These are phyloP conservation scores for Taurulus bubalis DNA, from an alignment of 2,113 vertebrate species.

Conservation along the genomic window DNA sequence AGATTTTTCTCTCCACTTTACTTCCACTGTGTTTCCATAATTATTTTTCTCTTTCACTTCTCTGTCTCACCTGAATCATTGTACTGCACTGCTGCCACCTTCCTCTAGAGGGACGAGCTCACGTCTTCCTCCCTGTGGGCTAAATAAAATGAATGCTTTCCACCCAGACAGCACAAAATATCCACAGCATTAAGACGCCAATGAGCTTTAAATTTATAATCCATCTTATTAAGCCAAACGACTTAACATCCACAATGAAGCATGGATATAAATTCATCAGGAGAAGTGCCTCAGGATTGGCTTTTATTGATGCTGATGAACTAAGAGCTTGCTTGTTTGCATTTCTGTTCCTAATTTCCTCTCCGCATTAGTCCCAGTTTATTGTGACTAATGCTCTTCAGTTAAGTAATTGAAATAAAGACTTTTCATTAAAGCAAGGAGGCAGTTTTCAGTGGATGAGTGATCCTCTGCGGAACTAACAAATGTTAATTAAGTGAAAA, in stretches of 20 bases:
- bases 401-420: conserved; percentile 34
- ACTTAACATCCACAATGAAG: conserved; percentile 41
- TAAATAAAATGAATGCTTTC: conserved; percentile 20
- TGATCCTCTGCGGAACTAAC: neutral
- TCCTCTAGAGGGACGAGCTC: conserved; percentile 12
- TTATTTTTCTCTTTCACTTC: conserved; percentile 21
- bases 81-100: conserved; percentile 46
- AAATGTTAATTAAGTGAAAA: neutral
- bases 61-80: conserved; percentile 49
- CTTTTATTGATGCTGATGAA: conserved; percentile 45
- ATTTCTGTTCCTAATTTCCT: conserved; percentile 40
- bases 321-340: conserved; percentile 35
- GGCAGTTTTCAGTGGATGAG: neutral
- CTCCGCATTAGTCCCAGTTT: conserved; percentile 20
- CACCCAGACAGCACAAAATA: conserved; percentile 35
- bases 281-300: conserved; percentile 32
- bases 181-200: neutral
- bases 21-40: conserved; percentile 1
- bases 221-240: conserved; percentile 20
- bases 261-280: conserved; percentile 34
- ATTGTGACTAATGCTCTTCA: conserved; percentile 31
- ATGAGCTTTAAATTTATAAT: conserved; percentile 24
- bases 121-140: conserved; percentile 9
- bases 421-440: conserved; percentile 29
- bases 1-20: conserved; percentile 5